Base-by-base conservation (phyloP, 2,113 vertebrate genomes). In the Nesospiza acunhae region DNA sequence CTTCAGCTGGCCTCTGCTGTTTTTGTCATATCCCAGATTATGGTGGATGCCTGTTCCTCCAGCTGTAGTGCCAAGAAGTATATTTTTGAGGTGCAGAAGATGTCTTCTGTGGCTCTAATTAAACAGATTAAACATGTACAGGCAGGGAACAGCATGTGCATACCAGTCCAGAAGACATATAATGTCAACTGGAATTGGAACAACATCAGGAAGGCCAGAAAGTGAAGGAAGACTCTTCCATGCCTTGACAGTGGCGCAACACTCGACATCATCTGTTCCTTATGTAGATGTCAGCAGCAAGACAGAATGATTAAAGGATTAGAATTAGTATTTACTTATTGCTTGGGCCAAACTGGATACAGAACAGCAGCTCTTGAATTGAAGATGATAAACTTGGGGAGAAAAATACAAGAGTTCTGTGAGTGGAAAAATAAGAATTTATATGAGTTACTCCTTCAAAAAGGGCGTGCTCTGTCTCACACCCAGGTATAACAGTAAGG, bases 391-490 rank as follows among this genome's bases (percentile, higher is more conserved):
- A 92, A 67, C 22, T 58, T 50, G 26, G 26, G 31, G 3, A 20
- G 39, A 46, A 78, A 75, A 76, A 50, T 6, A 33, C 47, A 70
- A 33, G 24, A 85, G 28, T 62, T 86, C n/a, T 42, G 8, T 23
- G 18, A 83, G 39, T 39, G 7, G 23, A 60, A 90, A 89, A 96
- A 31, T 22, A 58, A 67, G 30, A 55, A 52, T 55, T 89, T 67
- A 50, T 50, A 17, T 2, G 31, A 63, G 63, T 63, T 28, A 50
- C 28, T 88, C n/a, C 56, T 80, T 60, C 31, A 62, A 27, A 79
- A 92, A 78, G 2, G 19, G 30, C 0, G 0, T 2, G 0, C 15
- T 77, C 69, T 80, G 33, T 31, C 24, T 74, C 60, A 81, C 1
- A 8, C 17, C 2, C 49, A 53, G 11, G 39, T 50, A 73, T 39